Base-by-base conservation (phyloP, 1,140 invertebrate species). In the Tetranychus urticae region DNA sequence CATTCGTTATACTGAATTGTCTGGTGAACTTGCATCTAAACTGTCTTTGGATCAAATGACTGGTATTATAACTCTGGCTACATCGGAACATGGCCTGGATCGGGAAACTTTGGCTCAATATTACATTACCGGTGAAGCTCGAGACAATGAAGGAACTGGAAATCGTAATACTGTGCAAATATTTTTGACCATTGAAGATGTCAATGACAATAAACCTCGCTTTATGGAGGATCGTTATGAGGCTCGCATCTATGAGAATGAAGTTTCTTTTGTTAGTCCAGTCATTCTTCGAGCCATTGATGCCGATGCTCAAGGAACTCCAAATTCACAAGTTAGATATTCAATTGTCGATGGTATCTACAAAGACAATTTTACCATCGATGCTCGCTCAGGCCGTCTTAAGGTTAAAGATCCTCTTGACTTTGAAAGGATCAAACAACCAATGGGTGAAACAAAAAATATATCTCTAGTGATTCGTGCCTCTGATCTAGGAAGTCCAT, bases 121-220 rank as follows among this genome's bases (percentile, higher is more conserved):
- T 74, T 92, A 84, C 73, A 74, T 97, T 4, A 93, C 87, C 0
- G 83, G 91, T 0, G 90, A 94, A 71, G 90, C 89, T 0, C 76
- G 86, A 65, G 90, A 96, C 70, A 83, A 86, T 72, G 72, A 83
- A 54, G 87, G 88, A 3, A 78, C 79, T 66, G 90, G 89, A 56
- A 88, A 89, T 71, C 77, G 78, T 61, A 90, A 91, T 67, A 85
- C 86, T 0, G 86, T 82, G 2, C 88, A 90, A 71, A 72, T 94
- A 3, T 80, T 86, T 3, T 77, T 94, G 2, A 82, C 85, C 61
- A 80, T 92, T 50, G 81, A 86, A 68, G 89, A 93, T 72, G 81
- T 88, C 0, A 87, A 90, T 71, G 86, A 88, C 68, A 87, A 85
- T 68, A 81, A 86, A 65, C 88, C 88, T 0, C 81, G 87, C 65